Percentiles rank a stretch among this genome's conserved stretches.
phyloP scores from a whole-genome alignment of 1,140 invertebrate genomes.

The Drosophila neocordata region DNA sequence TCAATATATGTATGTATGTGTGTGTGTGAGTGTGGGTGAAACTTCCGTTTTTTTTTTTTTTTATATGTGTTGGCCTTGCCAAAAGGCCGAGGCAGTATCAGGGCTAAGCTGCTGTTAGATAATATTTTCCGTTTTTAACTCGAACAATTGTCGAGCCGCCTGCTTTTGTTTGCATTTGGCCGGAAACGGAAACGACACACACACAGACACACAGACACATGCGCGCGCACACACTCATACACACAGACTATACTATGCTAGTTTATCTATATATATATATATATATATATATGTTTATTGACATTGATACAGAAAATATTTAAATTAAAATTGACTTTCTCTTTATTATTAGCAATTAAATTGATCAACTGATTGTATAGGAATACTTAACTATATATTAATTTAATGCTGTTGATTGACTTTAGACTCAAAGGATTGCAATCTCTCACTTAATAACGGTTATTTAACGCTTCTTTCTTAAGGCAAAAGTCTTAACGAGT shows the following conservation, averaged over 20 bases:
- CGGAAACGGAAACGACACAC: conserved; percentile 64
- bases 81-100: conserved; percentile 26
- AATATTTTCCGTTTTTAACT: conserved; percentile 69
- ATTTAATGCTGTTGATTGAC: too few species aligned
- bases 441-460: background rate
- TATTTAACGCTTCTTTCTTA: conserved; percentile 1
- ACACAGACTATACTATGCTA: too few species aligned
- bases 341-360: background rate
- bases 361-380: too few species aligned
- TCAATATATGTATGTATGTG: conserved; percentile 16
- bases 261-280: too few species aligned
- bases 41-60: conserved; percentile 35
- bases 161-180: conserved; percentile 43
- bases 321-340: background rate
- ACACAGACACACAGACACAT: conserved; percentile 21
- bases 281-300: background rate
- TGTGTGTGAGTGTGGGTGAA: conserved; percentile 11
- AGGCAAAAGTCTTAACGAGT: background rate
- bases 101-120: conserved; percentile 49
- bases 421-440: background rate
- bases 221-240: background rate
- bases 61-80: conserved; percentile 45
- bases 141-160: conserved; percentile 19
- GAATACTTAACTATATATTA: too few species aligned
- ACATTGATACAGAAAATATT: background rate